Base-by-base conservation (phyloP, 2,797 vertebrate genomes). In the Melanotaenia trifasciata region DNA sequence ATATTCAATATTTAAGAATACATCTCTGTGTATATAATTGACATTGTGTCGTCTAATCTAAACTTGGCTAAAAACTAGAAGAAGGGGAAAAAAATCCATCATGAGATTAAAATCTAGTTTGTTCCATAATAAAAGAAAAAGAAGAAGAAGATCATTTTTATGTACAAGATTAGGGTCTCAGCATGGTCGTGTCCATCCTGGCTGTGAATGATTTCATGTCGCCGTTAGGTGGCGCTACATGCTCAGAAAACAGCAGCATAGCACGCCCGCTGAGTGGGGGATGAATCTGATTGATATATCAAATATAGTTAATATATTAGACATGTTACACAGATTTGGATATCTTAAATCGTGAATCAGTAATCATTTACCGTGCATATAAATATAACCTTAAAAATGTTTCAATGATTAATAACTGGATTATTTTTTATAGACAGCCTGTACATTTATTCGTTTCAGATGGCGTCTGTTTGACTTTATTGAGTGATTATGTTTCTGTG, bases 211-310 rank as follows among this genome's bases (percentile, higher is more conserved):
- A 4, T 20, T 50, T 26, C 61, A 24, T 22, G 3, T 73, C 11
- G 47, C 85, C 94, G 86, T 70, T 74, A 91, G 94, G 86, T 78
- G 91, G 85, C 88, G 88, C 87, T 90, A 83, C 84, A 56, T 56
- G 62, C 72, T 70, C 79, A 86, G 24, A 73, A 63, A 75, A 53
- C 20, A 61, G 40, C 47, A 63, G 53, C 12, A 28, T 22, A 57
- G 11, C 6, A 16, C 8, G 43, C 61, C 58, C 43, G 53, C n/a
- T 69, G 40, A 68, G 64, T 53, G 50, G 60, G 59, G 70, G 50
- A 56, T 54, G 35, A 40, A 20, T 47, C 64, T 58, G 22, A 76
- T 5, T 66, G 33, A 69, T 56, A 53, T 9, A 47, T 63, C 60
- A 32, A 58, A 77, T 67, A 33, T 10, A 22, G 22, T 45, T 36